phyloP scores from a whole-genome alignment of 2,797 vertebrate species.

The Rhinogobio ventralis region DNA sequence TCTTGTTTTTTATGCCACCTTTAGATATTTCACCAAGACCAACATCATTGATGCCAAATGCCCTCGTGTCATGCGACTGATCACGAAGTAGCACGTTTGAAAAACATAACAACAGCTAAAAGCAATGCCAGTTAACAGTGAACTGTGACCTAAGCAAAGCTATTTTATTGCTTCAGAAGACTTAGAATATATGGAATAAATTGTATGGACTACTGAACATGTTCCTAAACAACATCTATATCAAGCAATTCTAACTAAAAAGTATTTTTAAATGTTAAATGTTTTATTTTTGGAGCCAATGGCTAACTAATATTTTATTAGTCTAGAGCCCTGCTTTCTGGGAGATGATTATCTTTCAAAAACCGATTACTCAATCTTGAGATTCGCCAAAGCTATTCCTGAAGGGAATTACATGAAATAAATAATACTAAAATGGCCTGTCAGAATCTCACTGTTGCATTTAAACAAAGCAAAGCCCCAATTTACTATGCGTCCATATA shows the following conservation, averaged over 20 bases:
- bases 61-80: background rate
- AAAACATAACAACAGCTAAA: background rate
- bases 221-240: background rate
- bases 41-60: background rate
- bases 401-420: background rate
- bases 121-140: background rate
- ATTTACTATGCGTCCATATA: conserved; percentile 23
- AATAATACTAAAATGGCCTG: conserved; percentile 4
- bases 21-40: background rate
- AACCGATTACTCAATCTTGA: background rate
- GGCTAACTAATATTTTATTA: background rate
- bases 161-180: background rate
- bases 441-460: conserved; percentile 7
- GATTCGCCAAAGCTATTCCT: background rate
- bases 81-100: background rate
- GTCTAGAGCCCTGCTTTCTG: too few relatives aligned
- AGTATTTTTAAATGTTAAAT: background rate
- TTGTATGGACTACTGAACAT: background rate
- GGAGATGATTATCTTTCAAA: background rate
- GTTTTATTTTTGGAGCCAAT: background rate
- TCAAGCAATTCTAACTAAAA: background rate
- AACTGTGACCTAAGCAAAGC: background rate
- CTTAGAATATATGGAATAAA: background rate
- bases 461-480: background rate
- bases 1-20: background rate